A percentile compares a stretch with the other conserved stretches of the same genome.
Conservation (phyloP, 2,113 vertebrate species). For the Amblyornis subalaris region DNA sequence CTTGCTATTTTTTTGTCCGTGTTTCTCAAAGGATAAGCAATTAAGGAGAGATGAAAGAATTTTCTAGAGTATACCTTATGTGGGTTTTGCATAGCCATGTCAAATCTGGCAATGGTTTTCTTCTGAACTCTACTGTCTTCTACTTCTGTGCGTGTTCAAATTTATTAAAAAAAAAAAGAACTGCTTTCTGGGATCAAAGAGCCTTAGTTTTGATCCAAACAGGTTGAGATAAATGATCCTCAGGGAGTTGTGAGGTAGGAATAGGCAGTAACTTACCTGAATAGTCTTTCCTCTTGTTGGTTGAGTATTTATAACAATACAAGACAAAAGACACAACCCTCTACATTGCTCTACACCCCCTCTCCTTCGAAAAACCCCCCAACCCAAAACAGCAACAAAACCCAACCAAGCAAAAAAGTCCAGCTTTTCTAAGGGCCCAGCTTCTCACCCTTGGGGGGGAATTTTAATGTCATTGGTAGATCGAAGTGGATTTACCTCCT, state of each 20-base stretch:
- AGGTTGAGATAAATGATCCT: background rate
- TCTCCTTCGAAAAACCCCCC: background rate
- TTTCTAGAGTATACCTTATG: fast-evolving
- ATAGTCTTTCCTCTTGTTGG: background rate
- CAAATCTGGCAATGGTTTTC: background rate
- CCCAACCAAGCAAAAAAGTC: background rate
- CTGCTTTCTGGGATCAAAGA: background rate
- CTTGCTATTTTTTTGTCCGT: background rate
- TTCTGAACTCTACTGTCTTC: background rate
- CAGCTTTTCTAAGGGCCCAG: background rate
- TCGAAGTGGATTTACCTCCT: background rate
- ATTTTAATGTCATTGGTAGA: background rate
- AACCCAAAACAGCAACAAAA: background rate
- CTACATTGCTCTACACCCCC: too few species aligned
- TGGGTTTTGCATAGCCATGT: background rate
- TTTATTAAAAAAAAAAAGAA: background rate
- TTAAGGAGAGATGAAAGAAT: background rate
- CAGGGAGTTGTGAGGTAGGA: background rate
- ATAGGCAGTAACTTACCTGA: background rate
- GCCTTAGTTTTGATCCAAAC: background rate
- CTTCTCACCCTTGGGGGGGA: background rate
- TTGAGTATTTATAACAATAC: background rate
- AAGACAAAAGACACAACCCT: background rate
- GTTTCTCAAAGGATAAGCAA: background rate
- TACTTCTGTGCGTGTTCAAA: background rate